A percentile compares a stretch with the other conserved stretches of the same genome.
phyloP scores from a whole-genome alignment of 1,140 invertebrate genomes.

The Hypothenemus hampei region DNA sequence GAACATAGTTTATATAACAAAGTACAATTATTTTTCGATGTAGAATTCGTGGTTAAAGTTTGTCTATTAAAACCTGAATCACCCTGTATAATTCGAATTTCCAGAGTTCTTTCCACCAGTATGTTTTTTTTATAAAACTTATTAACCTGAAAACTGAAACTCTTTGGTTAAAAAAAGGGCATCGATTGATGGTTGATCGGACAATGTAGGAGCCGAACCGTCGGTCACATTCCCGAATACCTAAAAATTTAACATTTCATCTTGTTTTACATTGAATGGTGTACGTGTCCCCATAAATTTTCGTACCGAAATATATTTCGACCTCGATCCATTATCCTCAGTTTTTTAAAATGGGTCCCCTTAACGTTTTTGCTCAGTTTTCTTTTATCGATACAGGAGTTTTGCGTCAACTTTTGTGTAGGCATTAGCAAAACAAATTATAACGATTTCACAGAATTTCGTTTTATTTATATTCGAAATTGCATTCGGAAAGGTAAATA shows the following conservation, averaged over 20 bases:
- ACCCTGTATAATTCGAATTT: too few species aligned
- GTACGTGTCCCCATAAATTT: slow-evolving; percentile 32
- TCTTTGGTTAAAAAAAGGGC: neutral
- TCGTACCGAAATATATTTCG: slow-evolving; percentile 28
- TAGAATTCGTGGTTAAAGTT: too few species aligned
- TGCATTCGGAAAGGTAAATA: too few species aligned
- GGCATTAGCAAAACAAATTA: slow-evolving; percentile 19
- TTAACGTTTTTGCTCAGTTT: slow-evolving; percentile 9
- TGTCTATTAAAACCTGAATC: too few species aligned
- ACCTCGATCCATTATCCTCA: slow-evolving; percentile 18
- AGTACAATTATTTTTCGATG: too few species aligned
- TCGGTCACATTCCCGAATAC: slow-evolving; percentile 21
- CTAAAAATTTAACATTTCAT: slow-evolving; percentile 37
- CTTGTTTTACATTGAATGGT: slow-evolving; percentile 42
- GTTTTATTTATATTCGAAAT: too few species aligned
- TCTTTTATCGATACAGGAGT: slow-evolving; percentile 15
- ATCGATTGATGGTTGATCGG: slow-evolving; percentile 12
- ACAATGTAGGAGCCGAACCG: slow-evolving; percentile 33
- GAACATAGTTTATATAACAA: too few species aligned
- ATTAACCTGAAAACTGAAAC: too few species aligned
- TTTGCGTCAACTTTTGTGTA: slow-evolving; percentile 18
- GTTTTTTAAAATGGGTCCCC: slow-evolving; percentile 6
- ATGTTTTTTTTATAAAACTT: too few species aligned
- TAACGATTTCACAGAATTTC: neutral
- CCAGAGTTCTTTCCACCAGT: too few species aligned